Conservation (phyloP, 2,113 vertebrate species). For the Pungitius pungitius region DNA sequence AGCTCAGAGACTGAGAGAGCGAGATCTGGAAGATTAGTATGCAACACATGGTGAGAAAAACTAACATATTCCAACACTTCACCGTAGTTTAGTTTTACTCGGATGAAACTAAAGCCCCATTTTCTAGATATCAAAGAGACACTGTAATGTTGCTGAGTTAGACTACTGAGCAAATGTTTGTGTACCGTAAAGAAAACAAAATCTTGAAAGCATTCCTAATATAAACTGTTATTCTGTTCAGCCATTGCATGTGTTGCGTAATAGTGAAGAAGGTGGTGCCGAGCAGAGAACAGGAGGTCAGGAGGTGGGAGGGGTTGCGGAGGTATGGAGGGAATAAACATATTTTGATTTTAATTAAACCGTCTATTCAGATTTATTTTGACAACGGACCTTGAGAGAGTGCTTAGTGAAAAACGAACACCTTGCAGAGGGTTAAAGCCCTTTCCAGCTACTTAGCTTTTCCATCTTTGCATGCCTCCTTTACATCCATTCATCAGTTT, state of each 20-base stretch:
- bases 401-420: too few species aligned
- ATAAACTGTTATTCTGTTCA: too few species aligned
- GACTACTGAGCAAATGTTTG: constrained; percentile 2
- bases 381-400: too few species aligned
- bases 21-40: constrained; percentile 31
- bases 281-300: too few species aligned
- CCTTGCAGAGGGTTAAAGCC: too few species aligned
- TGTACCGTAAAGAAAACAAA: not conserved
- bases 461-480: not conserved
- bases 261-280: too few species aligned
- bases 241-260: too few species aligned
- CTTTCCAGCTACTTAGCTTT: too few species aligned
- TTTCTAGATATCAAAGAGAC: constrained; percentile 37
- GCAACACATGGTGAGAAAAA: constrained; percentile 14
- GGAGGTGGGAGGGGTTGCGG: too few species aligned
- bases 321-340: too few species aligned
- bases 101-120: constrained; percentile 40
- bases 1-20: not conserved
- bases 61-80: constrained; percentile 31
- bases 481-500: not conserved
- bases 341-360: too few species aligned
- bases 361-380: too few species aligned
- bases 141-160: constrained; percentile 14
- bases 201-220: not conserved
- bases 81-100: constrained; percentile 29